Evolutionary conservation across 2,888 invertebrate species (phyloP).

Genomic region (Pharmacophagus antenor): DNA sequence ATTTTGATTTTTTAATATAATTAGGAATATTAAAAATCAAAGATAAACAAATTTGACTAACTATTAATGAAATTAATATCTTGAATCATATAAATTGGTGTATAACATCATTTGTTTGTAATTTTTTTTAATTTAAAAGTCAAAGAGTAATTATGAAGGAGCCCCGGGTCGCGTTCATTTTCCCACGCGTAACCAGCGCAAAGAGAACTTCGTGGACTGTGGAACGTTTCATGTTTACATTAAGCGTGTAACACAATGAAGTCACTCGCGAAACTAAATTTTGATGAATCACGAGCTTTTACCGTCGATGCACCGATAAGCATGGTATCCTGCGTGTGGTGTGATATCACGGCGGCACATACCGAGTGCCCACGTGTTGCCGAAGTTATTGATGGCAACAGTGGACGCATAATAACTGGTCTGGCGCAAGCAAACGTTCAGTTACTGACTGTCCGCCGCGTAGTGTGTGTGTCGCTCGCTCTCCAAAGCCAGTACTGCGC

Average conservation of each 20-base stretch:
- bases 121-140: too few relatives aligned
- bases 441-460: slow-evolving; percentile 70
- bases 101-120: too few relatives aligned
- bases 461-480: slow-evolving; percentile 63
- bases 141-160: slow-evolving; percentile 2
- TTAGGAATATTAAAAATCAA: too few relatives aligned
- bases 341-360: slow-evolving; percentile 54
- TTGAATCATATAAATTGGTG: too few relatives aligned
- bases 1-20: too few relatives aligned
- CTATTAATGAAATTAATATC: too few relatives aligned
- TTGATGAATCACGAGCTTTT: slow-evolving; percentile 76
- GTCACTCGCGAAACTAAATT: slow-evolving; percentile 70
- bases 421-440: slow-evolving; percentile 64
- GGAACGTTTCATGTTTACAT: slow-evolving; percentile 50
- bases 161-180: not conserved
- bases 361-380: slow-evolving; percentile 71
- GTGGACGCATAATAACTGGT: slow-evolving; percentile 79
- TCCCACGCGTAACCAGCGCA: not conserved
- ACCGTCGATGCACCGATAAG: slow-evolving; percentile 75
- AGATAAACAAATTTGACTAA: too few relatives aligned
- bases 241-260: slow-evolving; percentile 62
- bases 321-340: slow-evolving; percentile 56
- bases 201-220: slow-evolving; percentile 31
- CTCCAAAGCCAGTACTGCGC: slow-evolving; percentile 57
- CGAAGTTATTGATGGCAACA: slow-evolving; percentile 69